These are phyloP conservation scores for Rhagonycha lutea DNA, from an alignment of 2,888 invertebrate species.

Conservation along the genomic window DNA sequence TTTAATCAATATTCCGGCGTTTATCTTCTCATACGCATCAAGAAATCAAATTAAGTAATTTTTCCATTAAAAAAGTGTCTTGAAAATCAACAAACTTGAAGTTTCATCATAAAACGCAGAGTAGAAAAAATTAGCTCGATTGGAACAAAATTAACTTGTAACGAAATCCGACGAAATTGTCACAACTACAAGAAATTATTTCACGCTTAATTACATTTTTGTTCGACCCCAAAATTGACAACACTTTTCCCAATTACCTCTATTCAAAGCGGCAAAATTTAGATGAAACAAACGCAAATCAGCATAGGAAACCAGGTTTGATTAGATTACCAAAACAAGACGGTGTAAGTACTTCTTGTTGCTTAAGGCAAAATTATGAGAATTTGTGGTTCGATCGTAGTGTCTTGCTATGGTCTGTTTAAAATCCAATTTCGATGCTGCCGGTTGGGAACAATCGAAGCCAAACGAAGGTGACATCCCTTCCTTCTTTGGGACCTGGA, in stretches of 20 bases:
- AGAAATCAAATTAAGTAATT: background rate
- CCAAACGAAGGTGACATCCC: constrained; percentile 53
- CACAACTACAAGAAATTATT: no score
- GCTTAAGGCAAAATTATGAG: constrained; percentile 22
- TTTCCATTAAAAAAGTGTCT: background rate
- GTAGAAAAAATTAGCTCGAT: background rate
- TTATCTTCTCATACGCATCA: background rate
- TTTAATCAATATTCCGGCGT: background rate
- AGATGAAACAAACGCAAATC: background rate
- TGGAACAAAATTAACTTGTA: background rate
- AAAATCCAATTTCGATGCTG: constrained; percentile 49
- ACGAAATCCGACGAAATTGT: background rate
- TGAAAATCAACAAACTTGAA: background rate
- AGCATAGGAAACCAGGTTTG: background rate
- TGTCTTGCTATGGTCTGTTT: constrained; percentile 44
- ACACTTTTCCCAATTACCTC: background rate
- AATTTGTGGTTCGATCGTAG: constrained; percentile 35
- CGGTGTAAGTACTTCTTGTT: constrained; percentile 9
- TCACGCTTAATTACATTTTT: background rate
- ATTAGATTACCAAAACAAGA: constrained; percentile 5
- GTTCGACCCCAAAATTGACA: background rate
- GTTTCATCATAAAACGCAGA: background rate
- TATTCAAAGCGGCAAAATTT: background rate
- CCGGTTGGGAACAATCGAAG: constrained; percentile 51
- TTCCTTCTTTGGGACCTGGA: constrained; percentile 32